Percentiles rank a stretch among this genome's conserved stretches.
Evolutionary conservation across 2,888 invertebrate species (phyloP).

Genomic region (Lasioglossum calceatum): DNA sequence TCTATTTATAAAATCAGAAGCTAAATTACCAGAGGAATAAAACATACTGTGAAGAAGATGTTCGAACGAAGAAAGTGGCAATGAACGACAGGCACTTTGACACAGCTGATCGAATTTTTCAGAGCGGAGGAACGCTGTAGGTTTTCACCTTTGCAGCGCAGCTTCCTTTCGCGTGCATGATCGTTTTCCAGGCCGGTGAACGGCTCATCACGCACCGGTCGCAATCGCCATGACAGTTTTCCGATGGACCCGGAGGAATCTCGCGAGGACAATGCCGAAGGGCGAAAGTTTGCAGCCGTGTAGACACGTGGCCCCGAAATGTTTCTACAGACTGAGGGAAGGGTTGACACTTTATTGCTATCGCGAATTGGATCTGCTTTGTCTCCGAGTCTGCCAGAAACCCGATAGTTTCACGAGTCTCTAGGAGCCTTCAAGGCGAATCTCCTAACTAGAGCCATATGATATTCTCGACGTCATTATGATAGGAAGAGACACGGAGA

Average conservation of each 20-base stretch:
- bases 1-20: too few relatives aligned
- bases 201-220: conserved; percentile 38
- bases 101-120: background rate
- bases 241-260: conserved; percentile 44
- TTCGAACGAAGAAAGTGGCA: background rate
- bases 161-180: conserved; percentile 46
- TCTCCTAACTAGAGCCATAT: background rate
- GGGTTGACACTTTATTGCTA: conserved; percentile 73
- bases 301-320: conserved; percentile 57
- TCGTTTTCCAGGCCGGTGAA: conserved; percentile 47
- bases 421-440: background rate
- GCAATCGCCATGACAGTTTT: conserved; percentile 57
- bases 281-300: conserved; percentile 57
- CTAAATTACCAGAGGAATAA: background rate
- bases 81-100: background rate
- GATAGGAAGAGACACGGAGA: background rate
- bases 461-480: background rate
- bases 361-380: conserved; percentile 68
- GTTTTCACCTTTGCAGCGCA: conserved; percentile 29
- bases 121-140: background rate
- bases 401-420: conserved; percentile 33
- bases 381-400: conserved; percentile 30
- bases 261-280: conserved; percentile 58
- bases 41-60: background rate
- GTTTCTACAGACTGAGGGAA: conserved; percentile 59